A percentile compares a stretch with the other conserved stretches of the same genome.
phyloP scores from a whole-genome alignment of 2,113 vertebrate species.

The Motacilla tschutschensis region DNA sequence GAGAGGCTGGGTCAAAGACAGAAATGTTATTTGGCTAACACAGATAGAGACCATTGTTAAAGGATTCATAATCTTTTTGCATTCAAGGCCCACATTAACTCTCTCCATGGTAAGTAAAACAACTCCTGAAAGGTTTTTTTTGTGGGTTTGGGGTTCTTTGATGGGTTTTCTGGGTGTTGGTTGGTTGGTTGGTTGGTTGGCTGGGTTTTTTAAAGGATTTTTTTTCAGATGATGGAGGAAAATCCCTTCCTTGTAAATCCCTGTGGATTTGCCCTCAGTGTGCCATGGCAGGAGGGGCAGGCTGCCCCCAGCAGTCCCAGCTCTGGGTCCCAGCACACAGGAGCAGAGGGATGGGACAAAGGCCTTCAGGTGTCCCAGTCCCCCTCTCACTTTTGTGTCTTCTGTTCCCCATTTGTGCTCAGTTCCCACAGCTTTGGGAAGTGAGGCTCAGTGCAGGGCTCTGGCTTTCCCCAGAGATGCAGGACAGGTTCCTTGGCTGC shows the following conservation, averaged over 20 bases:
- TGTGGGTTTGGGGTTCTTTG: rapidly evolving
- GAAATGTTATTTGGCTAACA: slow-evolving; percentile 32
- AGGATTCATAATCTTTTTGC: not conserved
- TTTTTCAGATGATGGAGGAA: not conserved
- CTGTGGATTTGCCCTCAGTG: not conserved
- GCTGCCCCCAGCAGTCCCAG: not conserved
- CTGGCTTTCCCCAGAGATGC: not conserved
- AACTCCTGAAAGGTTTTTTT: not conserved
- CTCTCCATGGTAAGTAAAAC: not conserved
- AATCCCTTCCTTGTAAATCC: not conserved
- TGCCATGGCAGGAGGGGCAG: not conserved
- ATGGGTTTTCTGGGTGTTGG: not conserved
- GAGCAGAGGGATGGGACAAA: not conserved
- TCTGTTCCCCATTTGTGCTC: not conserved
- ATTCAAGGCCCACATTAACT: not conserved
- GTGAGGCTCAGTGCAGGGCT: not conserved
- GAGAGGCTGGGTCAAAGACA: slow-evolving; percentile 41
- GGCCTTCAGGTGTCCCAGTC: not conserved
- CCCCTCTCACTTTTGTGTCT: not conserved
- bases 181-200: not conserved
- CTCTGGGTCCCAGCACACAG: not conserved
- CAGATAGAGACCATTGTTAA: not conserved
- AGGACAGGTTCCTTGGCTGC: not conserved
- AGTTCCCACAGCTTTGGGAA: not conserved
- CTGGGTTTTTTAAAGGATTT: not conserved